Conservation (phyloP, 2,113 vertebrate species). For the Strigops habroptila region DNA sequence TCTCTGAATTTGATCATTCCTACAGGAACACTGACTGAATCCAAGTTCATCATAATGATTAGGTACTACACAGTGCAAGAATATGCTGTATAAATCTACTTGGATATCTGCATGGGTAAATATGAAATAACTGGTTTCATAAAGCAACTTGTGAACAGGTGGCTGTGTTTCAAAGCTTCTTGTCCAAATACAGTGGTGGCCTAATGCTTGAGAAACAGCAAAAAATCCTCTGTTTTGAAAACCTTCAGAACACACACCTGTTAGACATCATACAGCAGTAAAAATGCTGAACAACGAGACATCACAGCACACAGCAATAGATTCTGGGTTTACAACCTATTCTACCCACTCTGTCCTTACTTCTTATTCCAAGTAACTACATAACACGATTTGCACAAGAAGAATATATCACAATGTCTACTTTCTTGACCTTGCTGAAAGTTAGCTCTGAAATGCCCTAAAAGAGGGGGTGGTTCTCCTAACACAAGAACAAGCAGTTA, state of each 20-base stretch:
- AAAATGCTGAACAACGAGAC: neutral
- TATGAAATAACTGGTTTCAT: neutral
- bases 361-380: neutral
- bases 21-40: neutral
- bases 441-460: neutral
- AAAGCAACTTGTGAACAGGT: neutral
- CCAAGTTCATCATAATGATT: neutral
- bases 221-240: neutral
- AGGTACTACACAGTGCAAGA: neutral
- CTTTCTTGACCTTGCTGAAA: neutral
- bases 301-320: neutral
- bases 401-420: neutral
- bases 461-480: neutral
- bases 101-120: neutral
- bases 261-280: neutral
- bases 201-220: neutral
- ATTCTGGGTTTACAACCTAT: neutral
- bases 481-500: neutral
- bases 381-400: neutral
- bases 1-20: neutral
- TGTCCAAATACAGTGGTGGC: neutral
- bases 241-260: neutral
- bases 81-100: neutral
- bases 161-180: neutral
- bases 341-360: neutral